phyloP scores from a whole-genome alignment of 2,797 vertebrate genomes.

The Neosalanx taihuensis region DNA sequence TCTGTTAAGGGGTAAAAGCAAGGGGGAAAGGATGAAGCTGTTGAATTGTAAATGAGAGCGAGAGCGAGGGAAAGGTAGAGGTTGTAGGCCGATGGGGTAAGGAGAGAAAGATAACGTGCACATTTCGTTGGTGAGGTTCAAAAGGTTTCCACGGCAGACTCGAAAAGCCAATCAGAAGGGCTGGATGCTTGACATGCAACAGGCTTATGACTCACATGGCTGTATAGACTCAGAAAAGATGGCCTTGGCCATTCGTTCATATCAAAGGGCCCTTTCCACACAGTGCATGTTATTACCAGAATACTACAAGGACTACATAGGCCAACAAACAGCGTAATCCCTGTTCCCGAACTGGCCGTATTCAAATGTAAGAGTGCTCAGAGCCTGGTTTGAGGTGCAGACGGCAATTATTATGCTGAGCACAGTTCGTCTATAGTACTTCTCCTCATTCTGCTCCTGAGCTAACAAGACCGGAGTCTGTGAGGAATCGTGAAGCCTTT shows the following conservation, averaged over 20 bases:
- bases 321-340: slow-evolving; percentile 71
- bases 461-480: slow-evolving; percentile 55
- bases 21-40: background rate
- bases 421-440: slow-evolving; percentile 54
- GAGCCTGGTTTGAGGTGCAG: slow-evolving; percentile 69
- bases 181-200: too few relatives aligned
- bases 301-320: slow-evolving; percentile 54
- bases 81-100: background rate
- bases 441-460: slow-evolving; percentile 62
- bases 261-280: slow-evolving; percentile 31
- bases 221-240: slow-evolving; percentile 12
- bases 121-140: too few relatives aligned
- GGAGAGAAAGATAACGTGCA: background rate
- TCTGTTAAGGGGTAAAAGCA: background rate
- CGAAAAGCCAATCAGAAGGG: too few relatives aligned
- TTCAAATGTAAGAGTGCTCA: slow-evolving; percentile 63
- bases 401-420: slow-evolving; percentile 69
- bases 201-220: background rate
- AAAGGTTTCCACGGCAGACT: too few relatives aligned
- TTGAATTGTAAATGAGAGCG: background rate
- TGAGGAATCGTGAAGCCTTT: slow-evolving; percentile 56
- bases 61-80: background rate
- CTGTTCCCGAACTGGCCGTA: slow-evolving; percentile 67
- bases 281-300: slow-evolving; percentile 46
- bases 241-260: slow-evolving; percentile 37